phyloP scores from a whole-genome alignment of 2,888 invertebrate genomes.

The Tubulanus polymorphus region DNA sequence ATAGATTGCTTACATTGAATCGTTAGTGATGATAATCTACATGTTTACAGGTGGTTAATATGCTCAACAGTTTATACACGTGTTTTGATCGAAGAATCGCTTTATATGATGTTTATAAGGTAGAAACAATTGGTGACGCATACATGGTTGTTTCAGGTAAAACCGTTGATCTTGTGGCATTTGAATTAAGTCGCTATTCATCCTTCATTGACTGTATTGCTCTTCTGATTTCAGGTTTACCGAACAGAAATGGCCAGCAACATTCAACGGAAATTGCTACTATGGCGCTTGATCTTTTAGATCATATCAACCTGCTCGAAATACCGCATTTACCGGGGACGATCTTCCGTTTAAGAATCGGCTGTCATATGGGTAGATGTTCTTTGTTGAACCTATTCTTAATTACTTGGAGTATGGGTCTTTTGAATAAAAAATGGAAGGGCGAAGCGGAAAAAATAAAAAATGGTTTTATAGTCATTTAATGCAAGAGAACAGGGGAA shows the following conservation, averaged over 20 bases:
- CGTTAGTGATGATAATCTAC: not conserved
- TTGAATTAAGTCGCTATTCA: too few relatives aligned
- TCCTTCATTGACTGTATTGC: not conserved
- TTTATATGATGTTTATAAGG: conserved; percentile 38
- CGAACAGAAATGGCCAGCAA: conserved; percentile 31
- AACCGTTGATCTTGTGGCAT: too few relatives aligned
- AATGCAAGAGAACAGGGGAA: too few relatives aligned
- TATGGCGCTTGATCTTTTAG: conserved; percentile 33
- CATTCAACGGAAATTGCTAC: conserved; percentile 38
- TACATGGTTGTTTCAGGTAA: conserved; percentile 38
- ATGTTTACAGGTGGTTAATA: conserved; percentile 25
- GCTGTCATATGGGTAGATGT: conserved; percentile 34
- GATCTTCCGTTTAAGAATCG: conserved; percentile 32
- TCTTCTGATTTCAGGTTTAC: conserved; percentile 28
- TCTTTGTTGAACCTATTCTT: not conserved
- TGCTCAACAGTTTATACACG: conserved; percentile 36
- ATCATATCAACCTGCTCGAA: conserved; percentile 33
- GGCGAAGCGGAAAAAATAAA: too few relatives aligned
- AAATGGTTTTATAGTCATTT: too few relatives aligned
- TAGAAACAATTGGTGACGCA: conserved; percentile 41
- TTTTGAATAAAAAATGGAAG: too few relatives aligned
- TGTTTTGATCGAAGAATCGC: conserved; percentile 35
- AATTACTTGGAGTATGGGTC: too few relatives aligned
- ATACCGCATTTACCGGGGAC: conserved; percentile 38
- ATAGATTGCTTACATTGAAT: not conserved